Evolutionary conservation across 2,888 invertebrate genomes (phyloP), one percentile per base, ranked within the genome.

Genomic region (Tipula helvola): DNA sequence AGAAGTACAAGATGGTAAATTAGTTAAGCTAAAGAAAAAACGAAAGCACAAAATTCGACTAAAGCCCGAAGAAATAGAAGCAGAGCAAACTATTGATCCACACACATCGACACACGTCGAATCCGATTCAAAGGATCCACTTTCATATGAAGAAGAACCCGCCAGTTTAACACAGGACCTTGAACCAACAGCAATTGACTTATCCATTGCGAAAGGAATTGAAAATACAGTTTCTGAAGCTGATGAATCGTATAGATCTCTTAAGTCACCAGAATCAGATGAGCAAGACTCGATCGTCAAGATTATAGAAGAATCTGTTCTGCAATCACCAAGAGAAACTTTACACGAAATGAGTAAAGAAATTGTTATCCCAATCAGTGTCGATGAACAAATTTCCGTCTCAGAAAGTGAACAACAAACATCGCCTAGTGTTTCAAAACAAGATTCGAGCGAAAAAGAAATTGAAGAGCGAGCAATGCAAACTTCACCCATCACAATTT

Each of bases 251-350:
- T 94, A 93, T 88, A 93, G 92, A 88, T 93, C 93, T 3, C 91
- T 94, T 87, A 85, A 44, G 42, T 85, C 85, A 12, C 41, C 39
- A 2, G 41, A 18, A 18, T 42, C 42, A 5, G 94, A 94, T 87
- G 93, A 94, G 88, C 93, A 94, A 87, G 92, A 93, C 3, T 92
- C 92, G 28, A 93, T 93, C 5, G 94, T 95, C 0, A 95, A 95
- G 92, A 92, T 95, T 42, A 90, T 95, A 12, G 95, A 95, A 91
- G 95, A 95, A 91, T 92, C 92, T 87, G 88, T 95, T 8, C 90
- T 93, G 83, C 92, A 93, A 28, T 92, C 94, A 87, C 93, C 93
- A 18, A 93, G 93, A 89, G 92, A 93, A 88, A 92, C 93, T 0
- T 91, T 93, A n/a, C 92, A 93, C 71, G 93, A 93, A 86, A 91